Conservation (phyloP, 2,113 vertebrate species). For the Cephalopholis sonnerati region DNA sequence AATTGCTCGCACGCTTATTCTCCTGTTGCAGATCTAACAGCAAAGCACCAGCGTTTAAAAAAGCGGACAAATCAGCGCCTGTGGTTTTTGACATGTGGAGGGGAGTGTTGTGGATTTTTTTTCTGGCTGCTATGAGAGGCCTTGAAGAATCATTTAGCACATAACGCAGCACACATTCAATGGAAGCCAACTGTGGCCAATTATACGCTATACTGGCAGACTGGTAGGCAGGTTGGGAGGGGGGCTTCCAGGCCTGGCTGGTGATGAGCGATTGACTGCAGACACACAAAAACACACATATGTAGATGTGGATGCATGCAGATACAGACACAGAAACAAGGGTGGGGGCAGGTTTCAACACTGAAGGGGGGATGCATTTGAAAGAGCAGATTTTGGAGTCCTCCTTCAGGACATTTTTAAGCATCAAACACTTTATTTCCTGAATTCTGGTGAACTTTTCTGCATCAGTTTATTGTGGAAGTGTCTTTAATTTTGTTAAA, state of each 20-base stretch:
- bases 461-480: too few species aligned
- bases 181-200: slow-evolving; percentile 77
- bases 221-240: slow-evolving; percentile 46
- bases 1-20: slow-evolving; percentile 7
- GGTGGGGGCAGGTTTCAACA: not conserved
- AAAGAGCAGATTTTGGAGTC: too few species aligned
- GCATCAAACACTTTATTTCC: too few species aligned
- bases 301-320: not conserved
- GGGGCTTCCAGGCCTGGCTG: slow-evolving; percentile 35
- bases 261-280: slow-evolving; percentile 38
- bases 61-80: slow-evolving; percentile 27
- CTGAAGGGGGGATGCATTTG: too few species aligned
- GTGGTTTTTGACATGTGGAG: slow-evolving; percentile 61
- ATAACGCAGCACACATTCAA: slow-evolving; percentile 67
- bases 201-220: slow-evolving; percentile 68
- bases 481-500: too few species aligned
- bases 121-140: slow-evolving; percentile 59
- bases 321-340: slow-evolving; percentile 11
- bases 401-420: too few species aligned
- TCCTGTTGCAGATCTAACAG: slow-evolving; percentile 23
- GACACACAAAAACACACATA: slow-evolving; percentile 24
- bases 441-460: too few species aligned
- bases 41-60: slow-evolving; percentile 5
- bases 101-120: slow-evolving; percentile 46
- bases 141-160: slow-evolving; percentile 70